phyloP scores from a whole-genome alignment of 1,140 invertebrate genomes.

The Bombus pyrosoma region DNA sequence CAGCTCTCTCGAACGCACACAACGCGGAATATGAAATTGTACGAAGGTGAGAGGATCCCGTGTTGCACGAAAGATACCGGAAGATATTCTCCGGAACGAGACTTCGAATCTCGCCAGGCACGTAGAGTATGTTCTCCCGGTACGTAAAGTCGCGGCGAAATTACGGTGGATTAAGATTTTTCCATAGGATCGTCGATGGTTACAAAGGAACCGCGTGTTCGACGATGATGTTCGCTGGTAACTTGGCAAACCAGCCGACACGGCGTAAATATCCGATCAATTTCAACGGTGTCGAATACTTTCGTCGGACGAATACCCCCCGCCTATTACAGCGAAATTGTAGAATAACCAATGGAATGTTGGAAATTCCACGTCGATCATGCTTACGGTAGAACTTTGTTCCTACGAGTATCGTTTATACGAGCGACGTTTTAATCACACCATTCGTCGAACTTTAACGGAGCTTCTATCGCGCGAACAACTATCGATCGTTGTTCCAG shows the following conservation, averaged over 20 bases:
- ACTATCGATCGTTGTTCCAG: no score
- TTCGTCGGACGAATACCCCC: neutral
- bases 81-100: slow-evolving; percentile 32
- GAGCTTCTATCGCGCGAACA: no score
- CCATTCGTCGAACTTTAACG: neutral
- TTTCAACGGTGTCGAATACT: neutral
- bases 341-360: neutral
- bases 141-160: slow-evolving; percentile 35
- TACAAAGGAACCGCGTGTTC: slow-evolving; percentile 4
- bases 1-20: slow-evolving; percentile 25
- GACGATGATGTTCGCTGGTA: slow-evolving; percentile 1
- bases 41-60: slow-evolving; percentile 13
- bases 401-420: neutral
- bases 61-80: slow-evolving; percentile 27
- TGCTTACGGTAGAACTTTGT: neutral
- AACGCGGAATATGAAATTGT: slow-evolving; percentile 34
- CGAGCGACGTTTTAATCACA: neutral
- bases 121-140: slow-evolving; percentile 30
- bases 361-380: neutral
- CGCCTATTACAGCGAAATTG: neutral
- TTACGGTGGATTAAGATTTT: slow-evolving; percentile 39
- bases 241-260: neutral
- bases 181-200: neutral
- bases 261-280: slow-evolving; percentile 13
- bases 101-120: slow-evolving; percentile 8